phyloP scores from a whole-genome alignment of 2,113 vertebrate species.

The Steatornis caripensis region DNA sequence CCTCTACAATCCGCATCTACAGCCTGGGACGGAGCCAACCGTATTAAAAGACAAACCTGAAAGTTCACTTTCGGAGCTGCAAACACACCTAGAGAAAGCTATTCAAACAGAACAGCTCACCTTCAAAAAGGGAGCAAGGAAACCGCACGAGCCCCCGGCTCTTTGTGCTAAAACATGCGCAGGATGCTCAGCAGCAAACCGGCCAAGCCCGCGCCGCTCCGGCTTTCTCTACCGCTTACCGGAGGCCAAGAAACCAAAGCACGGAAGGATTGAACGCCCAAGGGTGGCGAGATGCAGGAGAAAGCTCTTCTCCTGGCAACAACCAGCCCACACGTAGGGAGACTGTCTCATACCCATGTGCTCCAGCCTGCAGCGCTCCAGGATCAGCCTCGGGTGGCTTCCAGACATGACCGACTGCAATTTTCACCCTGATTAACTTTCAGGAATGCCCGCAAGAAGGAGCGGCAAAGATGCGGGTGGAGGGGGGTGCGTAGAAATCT shows the following conservation, averaged over 20 bases:
- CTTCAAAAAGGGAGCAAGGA: not conserved
- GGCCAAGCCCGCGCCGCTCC: accelerated
- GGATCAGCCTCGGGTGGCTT: constrained; percentile 62
- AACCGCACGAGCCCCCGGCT: not conserved
- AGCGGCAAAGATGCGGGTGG: not conserved
- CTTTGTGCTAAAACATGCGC: not conserved
- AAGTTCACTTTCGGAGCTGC: constrained; percentile 60
- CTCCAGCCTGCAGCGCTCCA: constrained; percentile 48
- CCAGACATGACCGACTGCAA: constrained; percentile 68
- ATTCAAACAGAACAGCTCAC: not conserved
- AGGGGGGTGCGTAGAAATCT: not conserved
- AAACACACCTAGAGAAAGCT: constrained; percentile 40
- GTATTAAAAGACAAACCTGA: constrained; percentile 46
- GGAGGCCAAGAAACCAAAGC: not conserved
- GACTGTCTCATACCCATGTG: constrained; percentile 26
- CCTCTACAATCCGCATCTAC: constrained; percentile 41
- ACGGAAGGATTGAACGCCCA: not conserved
- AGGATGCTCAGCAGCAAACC: not conserved
- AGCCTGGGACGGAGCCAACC: constrained; percentile 7
- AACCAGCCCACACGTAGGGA: constrained; percentile 26
- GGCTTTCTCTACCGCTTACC: not conserved
- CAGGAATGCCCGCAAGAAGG: constrained; percentile 67
- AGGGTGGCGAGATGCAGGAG: not conserved
- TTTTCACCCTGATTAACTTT: constrained; percentile 79
- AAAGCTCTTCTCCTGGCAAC: constrained; percentile 35